Base-by-base conservation (phyloP, 2,113 vertebrate genomes). In the Cottus gobio region DNA sequence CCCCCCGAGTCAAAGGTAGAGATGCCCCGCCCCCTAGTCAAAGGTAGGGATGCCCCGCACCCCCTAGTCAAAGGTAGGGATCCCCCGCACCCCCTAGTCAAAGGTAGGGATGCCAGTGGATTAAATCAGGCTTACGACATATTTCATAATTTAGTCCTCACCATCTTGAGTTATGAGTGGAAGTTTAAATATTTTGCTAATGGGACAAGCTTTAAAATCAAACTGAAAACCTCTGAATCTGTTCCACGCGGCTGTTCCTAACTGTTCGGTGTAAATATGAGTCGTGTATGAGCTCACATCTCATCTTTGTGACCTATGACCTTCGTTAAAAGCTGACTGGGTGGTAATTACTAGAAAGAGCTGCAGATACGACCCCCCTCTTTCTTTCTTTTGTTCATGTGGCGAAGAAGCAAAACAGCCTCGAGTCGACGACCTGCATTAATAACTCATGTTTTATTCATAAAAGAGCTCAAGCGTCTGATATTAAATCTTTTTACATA, bases 401-500 rank as follows among this genome's bases (percentile, higher is more conserved):
- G 16, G 28, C 58, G 0, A 52, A 34, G 24, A 10, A 65, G n/a
- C 31, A 64, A 64, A 62, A 65, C 50, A 18, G 1, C 56, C 18
- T 7, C 24, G 9, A 30, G 56, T 75, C 58, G 31, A 7, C 58
- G 61, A 56, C 52, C 30, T 46, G 66, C 3, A 6, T 56, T 70
- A 56, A 65, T 60, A 72, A 36, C 79, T 80, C 56, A 62, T 85
- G 61, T 74, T 83, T 83, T 75, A 89, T 87, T 82, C 85, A 87
- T 46, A 18, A 4, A 36, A 13, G 46, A 34, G 54, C 66, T 65
- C 26, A 18, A 62, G 60, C 22, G 26, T 8, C 63, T 30, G 28
- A 79, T 16, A 26, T 39, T 24, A 64, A 44, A 46, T 44, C 56
- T 79, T 62, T 73, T 82, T 71, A 42, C 56, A 36, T 72, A 16